Percentiles rank a stretch among this genome's conserved stretches.
These are phyloP conservation scores for Poeciliopsis gracilis DNA, from an alignment of 2,797 vertebrate species.

Conservation along the genomic window DNA sequence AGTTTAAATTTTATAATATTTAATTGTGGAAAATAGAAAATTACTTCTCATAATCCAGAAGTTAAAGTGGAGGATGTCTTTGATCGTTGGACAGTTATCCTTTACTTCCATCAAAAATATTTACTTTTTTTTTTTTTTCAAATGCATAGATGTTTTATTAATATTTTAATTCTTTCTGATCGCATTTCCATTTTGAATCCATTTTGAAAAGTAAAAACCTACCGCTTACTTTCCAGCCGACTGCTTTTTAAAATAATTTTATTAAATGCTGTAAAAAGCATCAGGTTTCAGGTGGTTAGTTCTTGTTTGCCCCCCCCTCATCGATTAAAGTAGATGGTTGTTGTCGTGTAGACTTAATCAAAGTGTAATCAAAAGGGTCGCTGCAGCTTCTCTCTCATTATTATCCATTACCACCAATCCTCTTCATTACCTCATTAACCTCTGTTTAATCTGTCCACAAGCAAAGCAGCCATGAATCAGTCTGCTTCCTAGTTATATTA, in stretches of 20 bases:
- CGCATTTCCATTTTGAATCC: not conserved
- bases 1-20: not conserved
- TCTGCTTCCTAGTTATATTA: constrained; percentile 25
- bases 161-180: not conserved
- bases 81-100: not conserved
- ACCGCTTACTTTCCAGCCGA: not conserved
- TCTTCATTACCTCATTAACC: constrained; percentile 75
- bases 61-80: not conserved
- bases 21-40: not conserved
- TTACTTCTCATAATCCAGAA: not conserved
- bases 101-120: not conserved
- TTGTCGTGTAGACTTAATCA: constrained; percentile 67
- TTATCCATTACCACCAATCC: constrained; percentile 57
- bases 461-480: constrained; percentile 55
- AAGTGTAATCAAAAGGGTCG: constrained; percentile 68
- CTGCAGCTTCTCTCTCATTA: constrained; percentile 51
- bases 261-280: not conserved
- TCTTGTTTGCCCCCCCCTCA: constrained; percentile 25
- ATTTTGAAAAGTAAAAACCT: not conserved
- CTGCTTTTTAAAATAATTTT: not conserved
- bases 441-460: constrained; percentile 71
- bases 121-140: not conserved
- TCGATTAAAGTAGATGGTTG: constrained; percentile 68
- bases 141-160: not conserved
- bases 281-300: not conserved